Evolutionary conservation across 2,113 vertebrate species (phyloP).

Genomic region (Oplegnathus fasciatus): DNA sequence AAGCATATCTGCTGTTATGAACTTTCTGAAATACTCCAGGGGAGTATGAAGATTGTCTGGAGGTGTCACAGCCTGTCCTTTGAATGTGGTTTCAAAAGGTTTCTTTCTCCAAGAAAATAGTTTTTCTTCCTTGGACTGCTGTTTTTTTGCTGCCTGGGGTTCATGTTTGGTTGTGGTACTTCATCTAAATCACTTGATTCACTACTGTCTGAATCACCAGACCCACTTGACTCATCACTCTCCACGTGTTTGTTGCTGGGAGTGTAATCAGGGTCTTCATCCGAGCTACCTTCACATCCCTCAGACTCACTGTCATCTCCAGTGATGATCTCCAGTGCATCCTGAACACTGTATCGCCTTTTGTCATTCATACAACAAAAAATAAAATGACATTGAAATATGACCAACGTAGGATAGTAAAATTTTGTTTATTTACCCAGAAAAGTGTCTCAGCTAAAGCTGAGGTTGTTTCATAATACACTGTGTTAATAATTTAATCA

Average conservation of each 20-base stretch:
- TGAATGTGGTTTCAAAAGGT: constrained; percentile 12
- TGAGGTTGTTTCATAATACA: no score
- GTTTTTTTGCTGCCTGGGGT: neutral
- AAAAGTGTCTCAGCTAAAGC: no score
- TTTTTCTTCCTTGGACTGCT: neutral
- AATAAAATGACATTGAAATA: no score
- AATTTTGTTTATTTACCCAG: no score
- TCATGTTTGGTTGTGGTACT: neutral
- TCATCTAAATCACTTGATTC: neutral
- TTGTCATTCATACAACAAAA: no score
- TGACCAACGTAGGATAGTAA: no score
- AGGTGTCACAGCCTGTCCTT: neutral
- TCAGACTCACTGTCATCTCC: no score
- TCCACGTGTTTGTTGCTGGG: neutral
- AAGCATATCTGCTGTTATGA: constrained; percentile 3
- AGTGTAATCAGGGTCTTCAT: neutral
- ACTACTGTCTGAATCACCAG: neutral
- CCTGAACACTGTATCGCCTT: no score
- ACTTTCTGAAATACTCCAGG: constrained; percentile 21
- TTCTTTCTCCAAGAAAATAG: constrained; percentile 15
- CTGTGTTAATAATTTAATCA: no score
- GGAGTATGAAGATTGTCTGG: constrained; percentile 15
- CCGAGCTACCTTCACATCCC: no score
- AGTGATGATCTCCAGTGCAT: neutral
- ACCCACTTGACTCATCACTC: neutral